Base-by-base conservation (phyloP, 1,140 invertebrate genomes). In the Drosophila pruinosa region DNA sequence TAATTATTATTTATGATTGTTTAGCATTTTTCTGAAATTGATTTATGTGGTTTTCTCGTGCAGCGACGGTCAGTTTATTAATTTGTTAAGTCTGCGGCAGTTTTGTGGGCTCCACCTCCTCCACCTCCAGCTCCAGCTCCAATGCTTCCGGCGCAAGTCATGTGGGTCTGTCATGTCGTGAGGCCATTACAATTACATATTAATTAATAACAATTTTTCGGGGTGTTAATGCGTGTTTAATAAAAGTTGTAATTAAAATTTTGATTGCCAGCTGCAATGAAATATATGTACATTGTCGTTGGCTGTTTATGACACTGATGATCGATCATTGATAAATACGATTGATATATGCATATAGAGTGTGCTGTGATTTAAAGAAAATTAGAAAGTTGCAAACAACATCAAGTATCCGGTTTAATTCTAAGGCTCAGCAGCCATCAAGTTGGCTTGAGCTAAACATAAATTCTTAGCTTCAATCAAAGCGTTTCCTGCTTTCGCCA, bases 1-100 rank as follows among this genome's bases (percentile, higher is more conserved):
- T 85, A 85, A 85, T 85, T 85, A 85, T 85, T 85, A 85, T 85
- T 85, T 85, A 85, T 85, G 81, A 85, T 77, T 85, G 80, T 86
- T 85, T 85, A 85, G 80, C 80, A 50, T 63, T 80, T 80, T 70
- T 52, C 68, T 61, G 56, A 85, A 85, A 85, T 85, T 85, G 80
- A 85, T 85, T 86, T 86, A 85, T 85, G 80, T 69, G 81, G 77
- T 63, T 76, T 73, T 85, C 48, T 80, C 76, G 80, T 86, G 80
- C 39, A 31, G 8, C 22, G 17, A 31, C 15, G 38, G 68, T 62
- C 73, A 85, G 72, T 85, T 85, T 85, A 85, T 85, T 85, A 86
- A 85, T 85, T 85, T 85, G 80, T 85, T 76, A 85, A 85, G 80
- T 68, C 77, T 47, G 72, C 59, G 79, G 72, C 77, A 52, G 70